These are phyloP conservation scores for Catostomus latipinnis DNA, from an alignment of 2,797 vertebrate genomes.

Conservation along the genomic window DNA sequence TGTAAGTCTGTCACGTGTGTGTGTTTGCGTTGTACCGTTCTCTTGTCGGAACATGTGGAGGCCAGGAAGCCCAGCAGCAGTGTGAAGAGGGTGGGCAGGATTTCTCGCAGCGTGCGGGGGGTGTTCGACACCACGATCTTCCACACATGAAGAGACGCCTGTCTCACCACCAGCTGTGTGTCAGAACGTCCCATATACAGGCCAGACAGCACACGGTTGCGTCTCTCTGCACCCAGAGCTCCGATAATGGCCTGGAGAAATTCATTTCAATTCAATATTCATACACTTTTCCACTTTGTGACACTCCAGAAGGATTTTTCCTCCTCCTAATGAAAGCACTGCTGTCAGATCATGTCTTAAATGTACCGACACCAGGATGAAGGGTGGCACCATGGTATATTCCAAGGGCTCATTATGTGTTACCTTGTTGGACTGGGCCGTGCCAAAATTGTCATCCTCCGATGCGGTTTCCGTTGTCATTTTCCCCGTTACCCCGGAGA, in stretches of 20 bases:
- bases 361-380: not conserved
- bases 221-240: slow-evolving; percentile 90
- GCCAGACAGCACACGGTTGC: slow-evolving; percentile 95
- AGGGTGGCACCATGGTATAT: not conserved
- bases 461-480: slow-evolving; percentile 99
- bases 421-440: slow-evolving; percentile 95
- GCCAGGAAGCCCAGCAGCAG: slow-evolving; percentile 96
- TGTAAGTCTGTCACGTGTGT: slow-evolving; percentile 65
- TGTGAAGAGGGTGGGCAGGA: slow-evolving; percentile 93
- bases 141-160: slow-evolving; percentile 97
- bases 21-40: slow-evolving; percentile 81
- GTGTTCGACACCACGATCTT: slow-evolving; percentile 99
- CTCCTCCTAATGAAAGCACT: not conserved
- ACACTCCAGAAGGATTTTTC: not conserved
- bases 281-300: not conserved
- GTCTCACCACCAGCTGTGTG: slow-evolving; percentile 95
- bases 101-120: slow-evolving; percentile 93
- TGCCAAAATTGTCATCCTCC: slow-evolving; percentile 98
- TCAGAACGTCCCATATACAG: slow-evolving; percentile 99
- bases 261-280: not conserved
- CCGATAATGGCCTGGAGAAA: slow-evolving; percentile 88
- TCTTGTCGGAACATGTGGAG: slow-evolving; percentile 95
- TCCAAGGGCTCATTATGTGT: not conserved
- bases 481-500: slow-evolving; percentile 98
- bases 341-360: not conserved